Conservation (phyloP, 2,888 invertebrate species). For the Clostera curtula region DNA sequence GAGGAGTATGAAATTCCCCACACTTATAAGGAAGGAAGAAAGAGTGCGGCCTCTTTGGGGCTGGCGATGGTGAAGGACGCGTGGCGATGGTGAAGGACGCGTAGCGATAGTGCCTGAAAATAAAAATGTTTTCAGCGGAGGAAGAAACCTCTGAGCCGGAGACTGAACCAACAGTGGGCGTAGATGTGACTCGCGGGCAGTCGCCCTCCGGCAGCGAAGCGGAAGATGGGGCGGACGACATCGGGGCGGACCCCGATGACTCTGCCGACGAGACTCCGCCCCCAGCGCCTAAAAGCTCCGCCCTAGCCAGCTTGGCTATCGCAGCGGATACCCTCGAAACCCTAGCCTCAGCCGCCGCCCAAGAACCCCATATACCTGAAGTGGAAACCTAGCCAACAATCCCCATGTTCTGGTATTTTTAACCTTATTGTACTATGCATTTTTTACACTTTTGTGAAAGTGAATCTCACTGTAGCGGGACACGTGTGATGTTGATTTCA, state of each 20-base stretch:
- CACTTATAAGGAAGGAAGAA: no score
- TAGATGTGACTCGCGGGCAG: constrained; percentile 4
- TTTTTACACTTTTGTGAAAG: no score
- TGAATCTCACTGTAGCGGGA: no score
- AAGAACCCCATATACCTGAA: constrained; percentile 6
- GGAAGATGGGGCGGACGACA: constrained; percentile 7
- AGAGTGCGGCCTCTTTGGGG: no score
- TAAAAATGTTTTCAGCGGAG: constrained; percentile 27
- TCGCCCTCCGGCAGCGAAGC: constrained; percentile 16
- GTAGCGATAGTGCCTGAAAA: no score
- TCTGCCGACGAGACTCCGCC: constrained; percentile 11
- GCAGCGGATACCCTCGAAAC: constrained; percentile 19
- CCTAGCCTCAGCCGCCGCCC: constrained; percentile 16
- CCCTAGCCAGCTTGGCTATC: constrained; percentile 10
- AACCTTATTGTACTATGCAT: no score
- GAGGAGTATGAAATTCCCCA: no score
- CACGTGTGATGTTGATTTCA: no score
- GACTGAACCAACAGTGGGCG: constrained; percentile 12
- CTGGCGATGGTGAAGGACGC: no score
- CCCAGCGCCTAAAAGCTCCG: constrained; percentile 18
- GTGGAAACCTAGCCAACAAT: constrained; percentile 1
- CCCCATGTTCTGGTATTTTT: no score
- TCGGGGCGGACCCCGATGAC: constrained; percentile 4
- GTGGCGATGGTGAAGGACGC: no score
- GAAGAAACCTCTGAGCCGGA: constrained; percentile 45